phyloP scores from a whole-genome alignment of 2,113 vertebrate species.

The Ciconia maguari region DNA sequence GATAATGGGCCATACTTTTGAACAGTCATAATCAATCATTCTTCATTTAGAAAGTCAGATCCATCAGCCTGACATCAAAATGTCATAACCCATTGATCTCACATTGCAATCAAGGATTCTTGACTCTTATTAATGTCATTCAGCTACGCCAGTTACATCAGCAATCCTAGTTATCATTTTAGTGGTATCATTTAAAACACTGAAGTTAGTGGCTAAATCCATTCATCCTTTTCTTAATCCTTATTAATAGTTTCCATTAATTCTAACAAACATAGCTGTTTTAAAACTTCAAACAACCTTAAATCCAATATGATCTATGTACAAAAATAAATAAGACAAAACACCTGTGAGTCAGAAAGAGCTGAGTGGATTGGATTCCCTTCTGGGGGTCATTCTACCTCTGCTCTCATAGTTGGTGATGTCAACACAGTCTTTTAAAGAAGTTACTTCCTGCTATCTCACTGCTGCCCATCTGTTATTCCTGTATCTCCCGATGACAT shows the following conservation, averaged over 20 bases:
- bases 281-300: background rate
- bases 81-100: conserved; percentile 61
- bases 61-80: conserved; percentile 44
- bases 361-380: background rate
- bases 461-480: conserved; percentile 61
- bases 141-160: background rate
- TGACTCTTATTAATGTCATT: background rate
- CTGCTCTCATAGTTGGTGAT: conserved; percentile 40
- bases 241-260: background rate
- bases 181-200: background rate
- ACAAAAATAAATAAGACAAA: background rate
- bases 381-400: conserved; percentile 28
- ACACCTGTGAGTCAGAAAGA: background rate
- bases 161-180: background rate
- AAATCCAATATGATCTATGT: background rate
- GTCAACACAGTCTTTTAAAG: conserved; percentile 50
- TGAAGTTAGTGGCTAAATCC: background rate
- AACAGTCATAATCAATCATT: conserved; percentile 32
- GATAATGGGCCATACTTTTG: conserved; percentile 33
- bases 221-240: background rate
- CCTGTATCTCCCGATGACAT: conserved; percentile 47
- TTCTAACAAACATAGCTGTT: background rate
- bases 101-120: background rate
- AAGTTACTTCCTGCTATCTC: conserved; percentile 50
- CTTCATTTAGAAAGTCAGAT: conserved; percentile 43